Percentiles rank a stretch among this genome's conserved stretches.
Conservation (phyloP, 1,140 invertebrate genomes). For the Elymnias hypermnestra region DNA sequence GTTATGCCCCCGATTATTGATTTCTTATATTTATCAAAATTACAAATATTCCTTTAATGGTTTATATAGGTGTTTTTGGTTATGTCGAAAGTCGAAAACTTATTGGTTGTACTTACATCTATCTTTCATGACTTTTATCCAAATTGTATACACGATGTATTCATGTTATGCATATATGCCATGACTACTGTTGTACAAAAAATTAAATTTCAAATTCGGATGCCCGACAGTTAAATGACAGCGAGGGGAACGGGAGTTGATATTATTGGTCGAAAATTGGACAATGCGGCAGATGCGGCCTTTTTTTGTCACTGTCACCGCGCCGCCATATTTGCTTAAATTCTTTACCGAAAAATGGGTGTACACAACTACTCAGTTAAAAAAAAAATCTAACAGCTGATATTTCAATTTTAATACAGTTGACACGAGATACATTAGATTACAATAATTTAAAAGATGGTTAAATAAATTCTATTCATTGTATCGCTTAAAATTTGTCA, state of each 20-base stretch:
- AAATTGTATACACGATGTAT: background rate
- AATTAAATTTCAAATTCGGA: constrained; percentile 45
- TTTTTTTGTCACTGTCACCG: constrained; percentile 29
- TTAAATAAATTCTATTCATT: no score
- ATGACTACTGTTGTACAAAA: no score
- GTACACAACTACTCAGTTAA: constrained; percentile 17
- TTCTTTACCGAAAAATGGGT: constrained; percentile 60
- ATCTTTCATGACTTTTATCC: background rate
- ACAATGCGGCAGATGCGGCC: constrained; percentile 68
- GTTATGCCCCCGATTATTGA: no score
- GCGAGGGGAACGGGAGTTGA: constrained; percentile 60
- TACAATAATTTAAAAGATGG: no score
- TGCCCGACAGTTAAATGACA: constrained; percentile 51
- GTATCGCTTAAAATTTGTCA: no score
- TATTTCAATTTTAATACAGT: constrained; percentile 40
- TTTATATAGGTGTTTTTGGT: no score
- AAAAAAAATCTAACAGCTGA: constrained; percentile 45
- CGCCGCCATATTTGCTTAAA: constrained; percentile 64
- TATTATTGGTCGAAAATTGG: constrained; percentile 62
- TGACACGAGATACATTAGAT: constrained; percentile 10
- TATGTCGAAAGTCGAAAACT: no score
- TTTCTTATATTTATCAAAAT: no score
- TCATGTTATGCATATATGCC: constrained; percentile 14
- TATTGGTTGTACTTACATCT: no score
- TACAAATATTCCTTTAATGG: no score